Evolutionary conservation across 2,113 vertebrate genomes (phyloP), one percentile per base, ranked within the genome.

Genomic region (Serilophus lunatus): DNA sequence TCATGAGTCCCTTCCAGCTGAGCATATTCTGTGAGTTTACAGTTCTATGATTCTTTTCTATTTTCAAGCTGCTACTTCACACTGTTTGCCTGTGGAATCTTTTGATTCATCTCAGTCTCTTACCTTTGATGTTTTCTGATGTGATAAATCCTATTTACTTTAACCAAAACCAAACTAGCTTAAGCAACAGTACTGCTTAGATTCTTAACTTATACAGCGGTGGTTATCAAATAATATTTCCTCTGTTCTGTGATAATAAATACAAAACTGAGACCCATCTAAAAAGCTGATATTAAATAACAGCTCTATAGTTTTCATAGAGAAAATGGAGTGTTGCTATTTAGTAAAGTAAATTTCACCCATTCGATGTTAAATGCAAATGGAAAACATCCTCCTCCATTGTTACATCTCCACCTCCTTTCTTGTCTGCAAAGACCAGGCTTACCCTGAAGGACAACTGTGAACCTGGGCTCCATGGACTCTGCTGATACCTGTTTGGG

Each of bases 381-480:
- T 19, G 13, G 28, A 72, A 90, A 82, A 50, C 11, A 61, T 8
- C 28, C 17, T 10, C 17, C 31, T 79, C 12, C 14, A 12, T 18
- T 20, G 11, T 35, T 80, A 40, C 6, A 17, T 33, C 31, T 75
- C 18, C 8, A 19, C 10, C 19, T 87, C 23, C 13, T 33, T 59
- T 23, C 16, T 29, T 59, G 60, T 17, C 25, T 78, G 24, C 31
- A 56, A 16, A 9, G 9, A 69, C 8, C 10, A 51, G 40, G 10
- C 4, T 65, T 77, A 57, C 14, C 12, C 18, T 57, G 29, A 71
- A 72, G 51, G 13, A 12, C 26, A 80, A 10, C 9, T 25, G 22
- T 3, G 13, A 69, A 65, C 40, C 20, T 5, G 2, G 44, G n/a
- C 11, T 92, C 25, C 18, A 13, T 0, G 0, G 12, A 9, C 17